phyloP scores from a whole-genome alignment of 2,113 vertebrate species.

The Pipra filicauda region DNA sequence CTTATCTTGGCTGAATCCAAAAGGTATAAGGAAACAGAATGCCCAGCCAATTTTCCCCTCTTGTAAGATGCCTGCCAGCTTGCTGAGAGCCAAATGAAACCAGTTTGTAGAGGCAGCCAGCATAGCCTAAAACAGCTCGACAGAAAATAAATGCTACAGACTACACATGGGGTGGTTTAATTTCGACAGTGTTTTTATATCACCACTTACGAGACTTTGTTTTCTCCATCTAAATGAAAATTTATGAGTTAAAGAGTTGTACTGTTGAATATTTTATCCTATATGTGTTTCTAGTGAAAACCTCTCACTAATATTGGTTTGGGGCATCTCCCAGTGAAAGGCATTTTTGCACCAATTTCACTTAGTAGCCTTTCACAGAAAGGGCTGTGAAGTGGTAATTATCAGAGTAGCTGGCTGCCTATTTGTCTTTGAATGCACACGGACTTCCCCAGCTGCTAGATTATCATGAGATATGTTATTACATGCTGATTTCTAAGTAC shows the following conservation, averaged over 20 bases:
- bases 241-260: neutral
- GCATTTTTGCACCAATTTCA: neutral
- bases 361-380: neutral
- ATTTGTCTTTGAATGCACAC: neutral
- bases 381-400: slow-evolving; percentile 3
- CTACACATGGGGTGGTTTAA: neutral
- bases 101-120: neutral
- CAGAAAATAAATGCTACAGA: neutral
- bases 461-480: neutral
- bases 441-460: neutral
- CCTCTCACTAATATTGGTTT: neutral
- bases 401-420: neutral
- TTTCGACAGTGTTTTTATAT: slow-evolving; percentile 4
- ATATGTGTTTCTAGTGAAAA: neutral
- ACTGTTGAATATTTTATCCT: neutral
- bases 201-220: neutral
- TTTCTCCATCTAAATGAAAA: neutral
- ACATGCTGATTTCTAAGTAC: neutral
- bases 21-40: neutral
- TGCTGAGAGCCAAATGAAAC: slow-evolving; percentile 8
- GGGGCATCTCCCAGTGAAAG: neutral
- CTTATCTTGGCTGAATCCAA: neutral
- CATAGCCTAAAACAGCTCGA: neutral
- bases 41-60: neutral
- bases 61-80: neutral